Evolutionary conservation across 2,113 vertebrate genomes (phyloP).

Genomic region (Oryzias celebensis): DNA sequence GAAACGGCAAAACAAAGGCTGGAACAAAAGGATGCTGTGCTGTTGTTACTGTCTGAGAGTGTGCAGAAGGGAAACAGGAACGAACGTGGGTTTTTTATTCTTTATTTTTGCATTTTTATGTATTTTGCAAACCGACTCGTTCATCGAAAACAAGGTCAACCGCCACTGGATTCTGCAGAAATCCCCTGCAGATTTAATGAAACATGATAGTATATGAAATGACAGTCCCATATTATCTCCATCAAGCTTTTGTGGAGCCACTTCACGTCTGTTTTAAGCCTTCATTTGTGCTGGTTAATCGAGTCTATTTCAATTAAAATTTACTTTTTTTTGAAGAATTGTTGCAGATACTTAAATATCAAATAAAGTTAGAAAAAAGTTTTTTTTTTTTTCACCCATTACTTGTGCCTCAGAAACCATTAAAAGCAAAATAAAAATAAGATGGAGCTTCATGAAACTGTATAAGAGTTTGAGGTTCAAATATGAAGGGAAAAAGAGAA

Average conservation of each 20-base stretch:
- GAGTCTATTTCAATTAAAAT: too few relatives aligned
- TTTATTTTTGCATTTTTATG: conserved; percentile 5
- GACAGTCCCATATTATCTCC: background rate
- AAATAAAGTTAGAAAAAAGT: too few relatives aligned
- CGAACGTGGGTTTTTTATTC: conserved; percentile 21
- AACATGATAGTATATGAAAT: background rate
- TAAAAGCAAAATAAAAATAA: too few relatives aligned
- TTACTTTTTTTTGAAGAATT: too few relatives aligned
- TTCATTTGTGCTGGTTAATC: too few relatives aligned
- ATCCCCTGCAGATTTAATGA: conserved; percentile 11
- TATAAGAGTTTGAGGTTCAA: background rate
- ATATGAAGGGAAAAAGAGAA: conserved; percentile 9
- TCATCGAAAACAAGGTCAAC: conserved; percentile 14
- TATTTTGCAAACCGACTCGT: conserved; percentile 15
- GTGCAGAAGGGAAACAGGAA: conserved; percentile 21
- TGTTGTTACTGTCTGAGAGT: conserved; percentile 21
- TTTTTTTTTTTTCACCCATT: too few relatives aligned
- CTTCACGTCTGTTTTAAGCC: conserved; percentile 2
- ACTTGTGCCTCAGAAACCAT: too few relatives aligned
- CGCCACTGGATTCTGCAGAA: background rate
- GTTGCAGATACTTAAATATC: too few relatives aligned
- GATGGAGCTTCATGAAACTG: too few relatives aligned
- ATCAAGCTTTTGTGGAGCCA: conserved; percentile 29
- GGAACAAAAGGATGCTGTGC: conserved; percentile 56
- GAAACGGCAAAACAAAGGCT: conserved; percentile 60